Base-by-base conservation (phyloP, 2,113 vertebrate genomes). In the Syngnathus floridae region DNA sequence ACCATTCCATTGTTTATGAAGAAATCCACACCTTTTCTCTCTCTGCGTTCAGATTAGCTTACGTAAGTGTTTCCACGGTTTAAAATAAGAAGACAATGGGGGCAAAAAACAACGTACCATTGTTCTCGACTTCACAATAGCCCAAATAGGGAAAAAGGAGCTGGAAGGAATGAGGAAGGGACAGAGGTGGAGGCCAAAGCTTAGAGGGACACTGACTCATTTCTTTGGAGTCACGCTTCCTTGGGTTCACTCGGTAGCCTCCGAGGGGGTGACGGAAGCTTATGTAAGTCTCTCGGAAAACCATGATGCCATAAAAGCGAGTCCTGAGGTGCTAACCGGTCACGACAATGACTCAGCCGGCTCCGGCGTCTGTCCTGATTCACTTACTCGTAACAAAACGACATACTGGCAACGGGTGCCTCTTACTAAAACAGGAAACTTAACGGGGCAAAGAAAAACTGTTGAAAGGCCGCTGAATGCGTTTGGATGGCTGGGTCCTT, bases 121-220 rank as follows among this genome's bases (percentile, higher is more conserved):
- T 48, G 69, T 71, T 49, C 56, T 40, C 19, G 64, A 64, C 72
- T 55, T 65, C 75, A 72, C 65, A n/a, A 55, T 49, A 65, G 66
- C 46, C 36, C 65, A 71, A 73, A 63, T 54, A 62, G 19, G 60
- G 62, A 65, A 68, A 60, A 52, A 70, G 35, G 55, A 22, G 57
- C 56, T 45, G 13, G 52, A 62, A 73, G 54, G 78, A 84, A 83
- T 80, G 84, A 85, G 82, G 85, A 84, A 80, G 72, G 79, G 75
- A 71, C 77, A 62, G 65, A 9, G 49, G 64, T 36, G n/a, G 68
- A 17, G 54, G 64, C 22, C 31, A 46, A 64, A 40, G n/a, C 52
- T 56, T n/a, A 6, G 2, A 26, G 31, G 62, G 35, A 21, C 61
- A 66, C 37, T 54, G 69, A 62, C 79, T 68, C 67, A 59, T 75